phyloP scores from a whole-genome alignment of 2,888 invertebrate genomes.

The Microctonus aethiopoides region DNA sequence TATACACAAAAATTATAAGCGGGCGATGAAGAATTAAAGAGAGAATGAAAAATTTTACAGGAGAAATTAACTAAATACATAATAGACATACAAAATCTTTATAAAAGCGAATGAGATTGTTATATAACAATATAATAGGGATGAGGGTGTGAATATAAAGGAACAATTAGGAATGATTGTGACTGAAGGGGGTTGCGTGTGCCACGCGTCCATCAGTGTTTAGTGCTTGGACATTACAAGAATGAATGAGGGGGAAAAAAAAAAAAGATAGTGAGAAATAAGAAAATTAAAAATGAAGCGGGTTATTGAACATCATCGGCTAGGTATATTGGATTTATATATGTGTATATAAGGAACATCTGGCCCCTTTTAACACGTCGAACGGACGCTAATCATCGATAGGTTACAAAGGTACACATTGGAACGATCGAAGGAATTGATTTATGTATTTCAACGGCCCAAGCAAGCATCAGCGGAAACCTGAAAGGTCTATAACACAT shows the following conservation, averaged over 20 bases:
- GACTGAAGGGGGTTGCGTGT: constrained; percentile 19
- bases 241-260: neutral
- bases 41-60: neutral
- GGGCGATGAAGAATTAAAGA: too few relatives aligned
- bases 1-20: constrained; percentile 1
- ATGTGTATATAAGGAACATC: constrained; percentile 35
- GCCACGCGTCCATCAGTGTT: constrained; percentile 19
- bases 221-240: neutral
- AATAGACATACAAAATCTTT: neutral
- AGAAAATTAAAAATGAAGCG: constrained; percentile 3
- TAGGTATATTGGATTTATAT: constrained; percentile 3
- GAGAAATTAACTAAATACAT: neutral
- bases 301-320: constrained; percentile 18
- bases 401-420: constrained; percentile 40
- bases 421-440: constrained; percentile 41
- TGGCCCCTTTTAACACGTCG: constrained; percentile 45
- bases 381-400: constrained; percentile 46
- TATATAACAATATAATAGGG: neutral
- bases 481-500: constrained; percentile 1
- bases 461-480: neutral
- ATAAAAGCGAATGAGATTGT: neutral
- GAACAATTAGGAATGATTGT: constrained; percentile 19
- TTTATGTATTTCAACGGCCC: constrained; percentile 47
- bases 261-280: neutral
- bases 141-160: constrained; percentile 2